A percentile compares a stretch with the other conserved stretches of the same genome.
These are phyloP conservation scores for Mionectes macconnelli DNA, from an alignment of 2,113 vertebrate genomes.

Conservation along the genomic window DNA sequence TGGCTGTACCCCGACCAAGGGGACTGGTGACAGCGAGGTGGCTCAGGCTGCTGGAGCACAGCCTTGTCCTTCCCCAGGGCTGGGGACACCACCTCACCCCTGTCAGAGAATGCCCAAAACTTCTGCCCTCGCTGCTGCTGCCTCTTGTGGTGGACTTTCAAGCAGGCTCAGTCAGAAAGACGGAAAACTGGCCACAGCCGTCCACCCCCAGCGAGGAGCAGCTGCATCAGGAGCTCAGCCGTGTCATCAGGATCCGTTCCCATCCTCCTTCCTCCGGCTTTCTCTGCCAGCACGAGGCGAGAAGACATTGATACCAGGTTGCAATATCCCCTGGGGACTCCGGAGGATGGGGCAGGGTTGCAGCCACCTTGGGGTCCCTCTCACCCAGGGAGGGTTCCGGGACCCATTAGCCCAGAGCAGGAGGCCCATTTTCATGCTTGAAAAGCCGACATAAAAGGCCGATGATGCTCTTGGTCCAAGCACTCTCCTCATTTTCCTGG, in stretches of 20 bases:
- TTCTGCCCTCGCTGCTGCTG: neutral
- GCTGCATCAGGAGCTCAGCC: neutral
- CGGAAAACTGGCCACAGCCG: neutral
- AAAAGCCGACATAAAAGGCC: neutral
- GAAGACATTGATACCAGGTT: rapidly evolving
- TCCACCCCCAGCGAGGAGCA: neutral
- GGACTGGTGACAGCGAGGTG: neutral
- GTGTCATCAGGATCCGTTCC: neutral
- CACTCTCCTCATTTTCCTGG: neutral
- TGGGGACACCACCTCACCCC: neutral
- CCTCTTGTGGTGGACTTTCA: neutral
- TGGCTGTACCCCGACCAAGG: rapidly evolving
- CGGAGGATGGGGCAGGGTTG: neutral
- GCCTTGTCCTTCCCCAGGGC: neutral
- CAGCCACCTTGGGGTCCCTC: neutral
- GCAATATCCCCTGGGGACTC: rapidly evolving
- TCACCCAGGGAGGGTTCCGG: neutral
- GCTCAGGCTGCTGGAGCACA: neutral
- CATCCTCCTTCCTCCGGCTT: neutral
- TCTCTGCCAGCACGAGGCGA: neutral
- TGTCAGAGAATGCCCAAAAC: rapidly evolving
- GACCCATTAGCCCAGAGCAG: rapidly evolving
- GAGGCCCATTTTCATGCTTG: neutral
- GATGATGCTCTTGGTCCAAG: rapidly evolving
- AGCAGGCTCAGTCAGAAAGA: neutral